These are phyloP conservation scores for Hippasteria phrygiana DNA, from an alignment of 53 echinoderm and acorn worm species.

Conservation along the genomic window DNA sequence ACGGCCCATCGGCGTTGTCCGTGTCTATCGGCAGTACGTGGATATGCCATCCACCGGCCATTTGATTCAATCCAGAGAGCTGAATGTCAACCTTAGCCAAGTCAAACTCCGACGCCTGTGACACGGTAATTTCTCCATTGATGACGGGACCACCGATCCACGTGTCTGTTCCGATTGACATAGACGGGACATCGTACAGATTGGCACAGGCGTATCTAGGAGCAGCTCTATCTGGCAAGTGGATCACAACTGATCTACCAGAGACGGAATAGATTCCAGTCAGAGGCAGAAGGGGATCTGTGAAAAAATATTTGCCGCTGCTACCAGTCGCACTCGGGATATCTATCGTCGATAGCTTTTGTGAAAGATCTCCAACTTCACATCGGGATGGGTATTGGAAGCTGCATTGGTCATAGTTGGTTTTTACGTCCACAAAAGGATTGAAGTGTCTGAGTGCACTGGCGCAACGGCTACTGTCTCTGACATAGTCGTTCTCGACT, in stretches of 20 bases:
- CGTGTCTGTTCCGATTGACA: slow-evolving; percentile 1
- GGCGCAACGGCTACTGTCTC: slow-evolving; percentile 60
- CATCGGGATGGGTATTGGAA: slow-evolving; percentile 76
- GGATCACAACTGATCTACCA: slow-evolving; percentile 74
- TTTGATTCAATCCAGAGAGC: slow-evolving; percentile 48
- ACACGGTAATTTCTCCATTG: slow-evolving; percentile 62
- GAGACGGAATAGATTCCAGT: slow-evolving; percentile 72
- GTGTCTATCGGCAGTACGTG: slow-evolving; percentile 83
- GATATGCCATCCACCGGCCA: slow-evolving; percentile 80
- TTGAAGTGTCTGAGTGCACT: slow-evolving; percentile 81
- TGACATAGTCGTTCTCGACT: slow-evolving; percentile 69
- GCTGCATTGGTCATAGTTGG: slow-evolving; percentile 70
- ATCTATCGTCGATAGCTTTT: slow-evolving; percentile 67
- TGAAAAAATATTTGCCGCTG: slow-evolving; percentile 82
- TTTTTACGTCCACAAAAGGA: slow-evolving; percentile 81
- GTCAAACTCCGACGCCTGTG: slow-evolving; percentile 67
- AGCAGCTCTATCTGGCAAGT: slow-evolving; percentile 69
- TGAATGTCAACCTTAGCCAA: slow-evolving; percentile 43
- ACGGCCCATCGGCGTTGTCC: slow-evolving; percentile 56
- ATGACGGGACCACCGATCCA: slow-evolving; percentile 65
- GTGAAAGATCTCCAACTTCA: slow-evolving; percentile 88
- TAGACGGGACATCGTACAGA: slow-evolving; percentile 58
- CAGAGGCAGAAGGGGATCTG: slow-evolving; percentile 86
- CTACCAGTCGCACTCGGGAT: slow-evolving; percentile 63
- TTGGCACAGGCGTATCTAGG: slow-evolving; percentile 81